Percentiles rank a stretch among this genome's conserved stretches.
Evolutionary conservation across 2,888 invertebrate genomes (phyloP).

Genomic region (Eumacrocentrus americanus): DNA sequence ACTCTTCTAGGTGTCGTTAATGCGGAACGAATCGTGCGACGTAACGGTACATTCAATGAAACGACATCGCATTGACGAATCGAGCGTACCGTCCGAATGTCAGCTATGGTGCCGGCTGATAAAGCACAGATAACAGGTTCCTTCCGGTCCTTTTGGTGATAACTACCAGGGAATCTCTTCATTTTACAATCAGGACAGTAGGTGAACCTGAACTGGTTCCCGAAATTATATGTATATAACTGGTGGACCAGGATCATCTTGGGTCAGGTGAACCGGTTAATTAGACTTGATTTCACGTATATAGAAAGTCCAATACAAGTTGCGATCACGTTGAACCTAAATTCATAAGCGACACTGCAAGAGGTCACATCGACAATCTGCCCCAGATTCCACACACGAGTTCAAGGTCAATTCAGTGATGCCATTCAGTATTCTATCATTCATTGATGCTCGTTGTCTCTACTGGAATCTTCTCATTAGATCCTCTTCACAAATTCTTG

Average conservation of each 20-base stretch:
- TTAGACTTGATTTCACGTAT: constrained; percentile 35
- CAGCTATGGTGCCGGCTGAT: too few relatives aligned
- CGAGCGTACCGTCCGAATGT: too few relatives aligned
- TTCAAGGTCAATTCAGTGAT: constrained; percentile 18
- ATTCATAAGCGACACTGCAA: constrained; percentile 31
- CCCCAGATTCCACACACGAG: constrained; percentile 26
- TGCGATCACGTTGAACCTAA: constrained; percentile 16
- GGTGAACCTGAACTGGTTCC: constrained; percentile 18
- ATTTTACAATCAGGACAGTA: constrained; percentile 20
- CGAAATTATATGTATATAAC: constrained; percentile 8
- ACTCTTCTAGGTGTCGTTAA: constrained; percentile 22
- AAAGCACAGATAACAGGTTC: not conserved
- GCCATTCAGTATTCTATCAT: not conserved
- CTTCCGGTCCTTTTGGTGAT: not conserved
- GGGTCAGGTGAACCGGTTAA: constrained; percentile 25
- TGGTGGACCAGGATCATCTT: constrained; percentile 6
- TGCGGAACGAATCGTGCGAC: constrained; percentile 47
- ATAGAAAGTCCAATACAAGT: constrained; percentile 9
- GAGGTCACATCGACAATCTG: constrained; percentile 20
- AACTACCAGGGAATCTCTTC: too few relatives aligned
- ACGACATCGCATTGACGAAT: constrained; percentile 10
- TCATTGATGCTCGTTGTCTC: too few relatives aligned
- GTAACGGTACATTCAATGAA: constrained; percentile 50
- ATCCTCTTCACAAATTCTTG: not conserved
- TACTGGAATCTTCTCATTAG: not conserved